Base-by-base conservation (phyloP, 92 coral and sea anemone species). In the Montipora capitata region DNA sequence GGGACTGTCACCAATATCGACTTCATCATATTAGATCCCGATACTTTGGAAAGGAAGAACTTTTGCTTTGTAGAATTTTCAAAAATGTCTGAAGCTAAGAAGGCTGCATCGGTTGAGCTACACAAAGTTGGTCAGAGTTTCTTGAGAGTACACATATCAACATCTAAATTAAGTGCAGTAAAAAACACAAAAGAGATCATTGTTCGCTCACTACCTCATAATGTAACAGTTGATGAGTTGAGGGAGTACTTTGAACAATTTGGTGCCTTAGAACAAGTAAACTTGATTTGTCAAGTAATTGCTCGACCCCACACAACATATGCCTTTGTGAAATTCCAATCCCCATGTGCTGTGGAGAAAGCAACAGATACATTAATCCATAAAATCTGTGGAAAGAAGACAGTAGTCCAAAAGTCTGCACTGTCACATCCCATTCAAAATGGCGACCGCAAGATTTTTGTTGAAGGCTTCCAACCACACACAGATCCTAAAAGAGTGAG, bases 51-150 rank as follows among this genome's bases (percentile, higher is more conserved):
- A 63, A 71, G 94, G 57, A 82, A 76, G 59, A 78, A 86, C 68
- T 93, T 75, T 56, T 91, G 96, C 17, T 93, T 93, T 82, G 87
- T 90, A 45, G 93, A 83, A 58, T 93, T 90, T 69, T 79, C 85
- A 3, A 85, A 81, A 17, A 66, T 43, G 64, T 15, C 20, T 20
- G 84, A 79, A 48, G 58, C 74, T 4, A 59, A 56, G 27, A 59
- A 15, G 48, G 91, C 68, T 42, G 81, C 87, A 39, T 38, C 79
- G 39, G 56, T 82, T 9, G 72, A 82, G 44, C 87, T 86, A 17
- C 79, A 88, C 44, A 57, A 74, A 56, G 68, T 81, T 35, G 72
- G 64, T 13, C 27, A 49, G 3, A 90, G 90, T 43, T 64, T 5
- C 41, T 67, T 42, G 42, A 63, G n/a, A 79, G 84, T 79, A 3